phyloP scores from a whole-genome alignment of 2,797 vertebrate genomes.

The Babyrousa celebensis region DNA sequence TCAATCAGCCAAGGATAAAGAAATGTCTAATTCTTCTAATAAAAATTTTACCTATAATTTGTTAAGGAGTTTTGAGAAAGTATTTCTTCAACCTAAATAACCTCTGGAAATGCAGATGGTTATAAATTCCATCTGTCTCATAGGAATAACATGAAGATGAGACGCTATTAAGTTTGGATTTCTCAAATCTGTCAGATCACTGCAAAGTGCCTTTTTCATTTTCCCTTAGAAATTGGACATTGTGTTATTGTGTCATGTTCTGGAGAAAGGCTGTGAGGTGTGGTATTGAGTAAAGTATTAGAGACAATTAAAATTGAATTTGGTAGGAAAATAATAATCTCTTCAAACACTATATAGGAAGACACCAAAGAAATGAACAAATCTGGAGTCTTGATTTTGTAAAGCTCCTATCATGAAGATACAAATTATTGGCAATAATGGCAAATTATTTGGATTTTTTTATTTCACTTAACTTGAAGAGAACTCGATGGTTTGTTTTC shows the following conservation, averaged over 20 bases:
- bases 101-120: conserved; percentile 15
- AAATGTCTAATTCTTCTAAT: not conserved
- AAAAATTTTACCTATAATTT: not conserved
- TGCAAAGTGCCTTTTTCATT: conserved; percentile 27
- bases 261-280: not conserved
- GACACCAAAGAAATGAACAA: not conserved
- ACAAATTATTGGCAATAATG: not conserved
- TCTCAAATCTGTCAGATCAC: conserved; percentile 8
- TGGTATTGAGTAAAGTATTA: not conserved
- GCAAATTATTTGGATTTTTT: conserved; percentile 46
- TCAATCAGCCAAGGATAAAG: conserved; percentile 28
- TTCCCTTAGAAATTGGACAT: not conserved
- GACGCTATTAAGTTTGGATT: not conserved
- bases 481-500: not conserved
- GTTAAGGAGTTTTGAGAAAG: conserved; percentile 44
- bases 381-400: not conserved
- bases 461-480: not conserved
- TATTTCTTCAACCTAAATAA: not conserved
- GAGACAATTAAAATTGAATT: conserved; percentile 1
- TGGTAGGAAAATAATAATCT: not conserved
- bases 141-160: conserved; percentile 5
- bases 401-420: not conserved
- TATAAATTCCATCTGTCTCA: conserved; percentile 39
- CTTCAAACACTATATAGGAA: not conserved
- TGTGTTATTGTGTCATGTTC: not conserved